Conservation (phyloP, 2,797 vertebrate genomes). For the Triplophysa bombifrons region DNA sequence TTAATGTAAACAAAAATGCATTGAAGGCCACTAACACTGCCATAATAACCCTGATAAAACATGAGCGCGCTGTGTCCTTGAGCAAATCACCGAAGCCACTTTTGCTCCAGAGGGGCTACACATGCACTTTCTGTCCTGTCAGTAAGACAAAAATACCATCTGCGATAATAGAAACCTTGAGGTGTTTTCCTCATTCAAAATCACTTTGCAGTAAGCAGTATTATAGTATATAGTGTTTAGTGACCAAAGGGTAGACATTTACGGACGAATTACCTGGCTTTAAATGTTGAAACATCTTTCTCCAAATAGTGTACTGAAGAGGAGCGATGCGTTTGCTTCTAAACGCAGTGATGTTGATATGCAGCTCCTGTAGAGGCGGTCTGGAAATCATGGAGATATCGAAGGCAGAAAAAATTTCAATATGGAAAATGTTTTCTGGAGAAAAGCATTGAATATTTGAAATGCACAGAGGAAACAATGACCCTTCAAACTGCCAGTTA, state of each 20-base stretch:
- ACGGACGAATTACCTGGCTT: slow-evolving; percentile 71
- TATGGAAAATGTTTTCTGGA: background rate
- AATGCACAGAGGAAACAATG: too few relatives aligned
- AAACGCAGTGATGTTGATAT: slow-evolving; percentile 69
- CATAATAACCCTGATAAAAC: background rate
- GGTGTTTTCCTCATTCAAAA: background rate
- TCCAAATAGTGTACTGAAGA: slow-evolving; percentile 85
- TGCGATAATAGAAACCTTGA: background rate
- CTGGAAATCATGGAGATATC: slow-evolving; percentile 55
- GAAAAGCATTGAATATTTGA: background rate
- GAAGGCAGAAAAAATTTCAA: background rate
- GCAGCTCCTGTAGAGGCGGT: slow-evolving; percentile 57
- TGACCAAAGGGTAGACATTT: background rate
- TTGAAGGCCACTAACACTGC: background rate
- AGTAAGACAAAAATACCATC: slow-evolving; percentile 23
- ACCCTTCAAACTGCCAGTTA: too few relatives aligned
- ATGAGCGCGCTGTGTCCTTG: background rate
- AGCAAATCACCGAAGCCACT: background rate
- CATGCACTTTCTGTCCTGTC: background rate
- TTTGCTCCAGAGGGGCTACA: background rate
- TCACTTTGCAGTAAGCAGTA: background rate
- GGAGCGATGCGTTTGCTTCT: slow-evolving; percentile 75
- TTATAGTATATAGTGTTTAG: background rate
- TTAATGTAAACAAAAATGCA: background rate
- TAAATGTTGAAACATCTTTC: slow-evolving; percentile 79